phyloP scores from a whole-genome alignment of 1,140 invertebrate species.

The Lycorma delicatula region DNA sequence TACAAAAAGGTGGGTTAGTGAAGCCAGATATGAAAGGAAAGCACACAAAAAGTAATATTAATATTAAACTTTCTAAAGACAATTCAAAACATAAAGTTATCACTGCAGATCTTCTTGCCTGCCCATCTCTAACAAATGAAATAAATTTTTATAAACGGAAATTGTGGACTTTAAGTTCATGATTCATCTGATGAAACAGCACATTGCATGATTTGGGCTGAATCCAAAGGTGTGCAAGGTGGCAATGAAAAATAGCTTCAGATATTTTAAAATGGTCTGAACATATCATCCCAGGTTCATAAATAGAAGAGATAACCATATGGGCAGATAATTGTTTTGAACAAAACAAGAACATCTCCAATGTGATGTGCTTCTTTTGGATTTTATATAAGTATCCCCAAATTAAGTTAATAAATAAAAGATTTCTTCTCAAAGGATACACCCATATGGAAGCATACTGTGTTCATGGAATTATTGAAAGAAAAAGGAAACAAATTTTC shows the following conservation, averaged over 20 bases:
- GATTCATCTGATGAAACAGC: conserved; percentile 11
- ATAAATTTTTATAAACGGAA: conserved; percentile 16
- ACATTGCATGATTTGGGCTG: conserved; percentile 15
- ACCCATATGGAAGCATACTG: conserved; percentile 16
- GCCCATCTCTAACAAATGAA: conserved; percentile 8
- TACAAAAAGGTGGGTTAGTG: conserved; percentile 5
- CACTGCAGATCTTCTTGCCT: conserved; percentile 5
- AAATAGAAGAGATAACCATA: conserved; percentile 6
- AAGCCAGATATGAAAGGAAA: conserved; percentile 5
- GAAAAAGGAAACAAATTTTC: conserved; percentile 24
- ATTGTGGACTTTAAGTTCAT: conserved; percentile 8
- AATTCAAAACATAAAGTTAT: not conserved
- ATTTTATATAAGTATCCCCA: too few species aligned
- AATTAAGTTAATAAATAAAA: conserved; percentile 12
- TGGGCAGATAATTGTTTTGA: conserved; percentile 3
- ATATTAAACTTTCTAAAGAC: not conserved
- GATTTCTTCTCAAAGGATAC: conserved; percentile 12
- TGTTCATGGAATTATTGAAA: conserved; percentile 15
- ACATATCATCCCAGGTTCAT: conserved; percentile 6
- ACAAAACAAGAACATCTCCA: conserved; percentile 6
- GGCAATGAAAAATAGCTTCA: conserved; percentile 16
- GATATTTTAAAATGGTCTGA: conserved; percentile 14
- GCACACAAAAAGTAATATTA: not conserved
- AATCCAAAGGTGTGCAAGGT: conserved; percentile 15
- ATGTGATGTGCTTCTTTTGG: not conserved